Evolutionary conservation across 2,888 invertebrate species (phyloP), one percentile per base, ranked within the genome.

Genomic region (Timandra comae): DNA sequence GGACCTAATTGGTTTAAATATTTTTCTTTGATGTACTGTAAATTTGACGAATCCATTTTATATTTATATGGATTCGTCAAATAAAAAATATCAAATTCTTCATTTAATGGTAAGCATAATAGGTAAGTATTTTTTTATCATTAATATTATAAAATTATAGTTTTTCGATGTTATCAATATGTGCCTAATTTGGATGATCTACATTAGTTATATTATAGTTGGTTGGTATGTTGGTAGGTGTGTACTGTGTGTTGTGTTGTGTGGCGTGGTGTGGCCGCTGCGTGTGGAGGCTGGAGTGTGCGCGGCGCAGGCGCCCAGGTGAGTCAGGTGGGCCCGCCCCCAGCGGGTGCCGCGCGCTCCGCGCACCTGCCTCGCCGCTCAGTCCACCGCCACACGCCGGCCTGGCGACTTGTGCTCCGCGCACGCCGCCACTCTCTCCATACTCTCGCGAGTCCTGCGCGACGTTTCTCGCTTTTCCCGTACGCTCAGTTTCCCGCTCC

Each of bases 261-360:
- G 62, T 46, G 49, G 51, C 52, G 47, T 47, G 56, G 50, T 54
- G 58, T 59, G 66, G 63, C 55, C 41, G 44, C 47, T 6, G 13
- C 20, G 21, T 29, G 20, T 29, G 43, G 46, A 38, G 56, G 55
- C 44, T 63, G 73, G 74, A 71, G 75, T 75, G 72, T 69, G 75
- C 70, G 72, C 69, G 70, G 71, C 85, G 85, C 85, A 78, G 67
- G 85, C 85, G 85, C 85, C 77, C 82, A 84, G 85, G 85, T 85
- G 84, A 63, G 68, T 64, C 81, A 82, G 84, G 84, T 82, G 75
- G 78, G 75, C 74, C 82, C 81, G 81, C 84, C 84, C 78, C 84
- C 80, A 69, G 68, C 58, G 63, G 65, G 63, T 70, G 56, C 74
- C 74, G 68, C 75, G 66, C 68, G 51, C 71, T 68, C 75, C 76